Percentiles rank a stretch among this genome's conserved stretches.
Evolutionary conservation across 2,113 vertebrate genomes (phyloP).

Genomic region (Zosterops japonicus): DNA sequence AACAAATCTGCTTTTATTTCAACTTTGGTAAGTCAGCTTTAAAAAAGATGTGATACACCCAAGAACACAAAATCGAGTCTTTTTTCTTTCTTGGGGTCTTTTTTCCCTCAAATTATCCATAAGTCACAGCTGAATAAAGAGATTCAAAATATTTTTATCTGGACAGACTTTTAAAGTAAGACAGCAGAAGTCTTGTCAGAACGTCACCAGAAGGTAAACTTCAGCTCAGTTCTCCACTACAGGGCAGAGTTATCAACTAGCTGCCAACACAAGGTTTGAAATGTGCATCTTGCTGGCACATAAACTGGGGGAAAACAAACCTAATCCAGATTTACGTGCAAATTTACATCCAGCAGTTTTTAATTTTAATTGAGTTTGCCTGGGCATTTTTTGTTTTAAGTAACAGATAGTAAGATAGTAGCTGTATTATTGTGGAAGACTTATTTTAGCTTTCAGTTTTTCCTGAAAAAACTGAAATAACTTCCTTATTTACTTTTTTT

Average conservation of each 20-base stretch:
- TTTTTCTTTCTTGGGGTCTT: too few relatives aligned
- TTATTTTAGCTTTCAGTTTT: background rate
- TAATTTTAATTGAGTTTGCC: background rate
- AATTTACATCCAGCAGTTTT: background rate
- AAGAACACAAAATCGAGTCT: accelerated
- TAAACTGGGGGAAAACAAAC: background rate
- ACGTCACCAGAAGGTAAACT: background rate
- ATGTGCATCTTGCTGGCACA: background rate
- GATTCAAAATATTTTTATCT: background rate
- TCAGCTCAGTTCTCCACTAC: background rate
- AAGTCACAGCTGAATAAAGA: background rate
- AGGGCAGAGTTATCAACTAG: background rate
- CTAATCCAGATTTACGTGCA: background rate
- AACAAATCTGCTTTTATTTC: background rate
- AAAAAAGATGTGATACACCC: background rate
- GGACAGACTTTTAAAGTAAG: background rate
- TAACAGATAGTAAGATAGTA: background rate
- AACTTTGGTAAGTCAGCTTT: background rate
- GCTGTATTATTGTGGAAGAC: background rate
- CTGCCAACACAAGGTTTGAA: background rate
- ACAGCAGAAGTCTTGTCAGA: background rate
- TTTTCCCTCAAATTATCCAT: accelerated
- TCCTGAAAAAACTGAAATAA: too few relatives aligned
- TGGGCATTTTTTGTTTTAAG: background rate
- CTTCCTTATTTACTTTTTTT: background rate